Conservation (phyloP, 2,113 vertebrate genomes). For the Phylloscopus trochiloides region DNA sequence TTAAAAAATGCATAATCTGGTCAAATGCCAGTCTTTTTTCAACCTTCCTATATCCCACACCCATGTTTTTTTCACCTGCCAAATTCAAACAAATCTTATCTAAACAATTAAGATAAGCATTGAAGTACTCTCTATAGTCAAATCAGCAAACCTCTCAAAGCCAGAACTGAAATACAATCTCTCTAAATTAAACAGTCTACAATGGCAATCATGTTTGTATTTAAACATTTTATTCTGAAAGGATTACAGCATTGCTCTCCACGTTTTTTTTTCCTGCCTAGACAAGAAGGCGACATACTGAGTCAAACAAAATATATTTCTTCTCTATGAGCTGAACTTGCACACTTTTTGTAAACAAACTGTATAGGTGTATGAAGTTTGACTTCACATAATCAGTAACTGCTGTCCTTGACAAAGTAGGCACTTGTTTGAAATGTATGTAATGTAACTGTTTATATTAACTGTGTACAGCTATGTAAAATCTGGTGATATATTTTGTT, state of each 20-base stretch:
- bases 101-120: constrained; percentile 77
- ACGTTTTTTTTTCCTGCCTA: constrained; percentile 79
- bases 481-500: not conserved
- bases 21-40: constrained; percentile 45
- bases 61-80: constrained; percentile 75
- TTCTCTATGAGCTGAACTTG: constrained; percentile 72
- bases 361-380: constrained; percentile 67
- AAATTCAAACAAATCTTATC: constrained; percentile 75
- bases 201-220: constrained; percentile 86
- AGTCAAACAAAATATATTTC: constrained; percentile 78
- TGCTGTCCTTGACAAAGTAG: constrained; percentile 61
- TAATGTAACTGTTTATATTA: constrained; percentile 50
- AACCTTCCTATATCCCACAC: constrained; percentile 55
- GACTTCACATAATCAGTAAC: constrained; percentile 68
- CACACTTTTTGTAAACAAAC: constrained; percentile 70
- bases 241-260: constrained; percentile 83
- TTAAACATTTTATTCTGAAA: constrained; percentile 91
- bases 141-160: constrained; percentile 76
- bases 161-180: constrained; percentile 82
- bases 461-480: not conserved
- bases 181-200: constrained; percentile 82
- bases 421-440: constrained; percentile 57
- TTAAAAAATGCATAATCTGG: constrained; percentile 62
- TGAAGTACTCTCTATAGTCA: constrained; percentile 63
- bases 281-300: constrained; percentile 87